Conservation (phyloP, 92 coral and sea anemone genomes). For the Palythoa grandiflora region DNA sequence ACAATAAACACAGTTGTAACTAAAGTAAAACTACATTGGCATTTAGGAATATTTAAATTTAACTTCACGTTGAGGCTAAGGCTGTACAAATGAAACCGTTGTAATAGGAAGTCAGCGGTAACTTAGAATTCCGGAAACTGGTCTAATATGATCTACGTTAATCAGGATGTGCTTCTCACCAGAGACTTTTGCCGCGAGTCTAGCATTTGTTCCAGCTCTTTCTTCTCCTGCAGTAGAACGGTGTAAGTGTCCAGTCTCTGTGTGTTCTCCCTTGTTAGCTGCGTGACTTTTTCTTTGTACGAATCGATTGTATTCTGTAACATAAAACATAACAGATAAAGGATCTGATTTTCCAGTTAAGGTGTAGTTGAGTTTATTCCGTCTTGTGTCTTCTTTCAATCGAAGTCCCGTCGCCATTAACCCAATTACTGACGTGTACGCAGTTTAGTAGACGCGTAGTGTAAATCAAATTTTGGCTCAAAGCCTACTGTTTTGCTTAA, state of each 20-base stretch:
- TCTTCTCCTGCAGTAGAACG: constrained; percentile 85
- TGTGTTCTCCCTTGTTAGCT: constrained; percentile 95
- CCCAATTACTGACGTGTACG: too few species aligned
- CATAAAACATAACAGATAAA: neutral
- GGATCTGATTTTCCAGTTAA: neutral
- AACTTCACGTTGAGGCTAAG: too few species aligned
- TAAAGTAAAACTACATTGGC: too few species aligned
- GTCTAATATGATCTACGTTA: neutral
- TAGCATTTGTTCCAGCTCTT: constrained; percentile 92
- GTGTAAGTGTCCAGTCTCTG: constrained; percentile 93
- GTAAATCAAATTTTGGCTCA: too few species aligned
- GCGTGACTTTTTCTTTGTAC: constrained; percentile 87
- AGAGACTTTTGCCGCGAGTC: constrained; percentile 95
- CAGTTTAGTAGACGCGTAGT: too few species aligned
- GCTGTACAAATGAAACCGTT: too few species aligned
- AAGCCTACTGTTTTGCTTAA: too few species aligned
- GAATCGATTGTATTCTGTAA: constrained; percentile 85
- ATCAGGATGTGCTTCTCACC: constrained; percentile 56
- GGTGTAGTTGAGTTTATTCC: too few species aligned
- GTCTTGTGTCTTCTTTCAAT: neutral
- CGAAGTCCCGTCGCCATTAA: neutral
- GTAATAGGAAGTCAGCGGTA: too few species aligned
- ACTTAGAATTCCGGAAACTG: too few species aligned
- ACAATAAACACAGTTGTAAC: too few species aligned
- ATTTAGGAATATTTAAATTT: too few species aligned